Conservation (phyloP, 92 coral and sea anemone species). For the Bergia sp. region DNA sequence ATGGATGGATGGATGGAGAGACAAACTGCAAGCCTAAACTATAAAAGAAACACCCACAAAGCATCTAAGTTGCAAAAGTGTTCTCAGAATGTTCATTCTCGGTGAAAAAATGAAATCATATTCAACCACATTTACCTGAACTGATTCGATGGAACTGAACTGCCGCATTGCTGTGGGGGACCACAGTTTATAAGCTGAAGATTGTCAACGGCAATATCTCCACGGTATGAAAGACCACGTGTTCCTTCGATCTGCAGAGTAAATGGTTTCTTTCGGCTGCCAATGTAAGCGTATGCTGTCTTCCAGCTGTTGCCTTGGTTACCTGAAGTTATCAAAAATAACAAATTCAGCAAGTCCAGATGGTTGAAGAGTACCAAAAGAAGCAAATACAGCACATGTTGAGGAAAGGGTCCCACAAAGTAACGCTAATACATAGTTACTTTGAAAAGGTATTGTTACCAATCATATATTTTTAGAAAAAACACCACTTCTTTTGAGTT, state of each 20-base stretch:
- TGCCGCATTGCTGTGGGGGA: conserved; percentile 54
- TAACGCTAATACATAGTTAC: too few species aligned
- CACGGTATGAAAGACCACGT: conserved; percentile 79
- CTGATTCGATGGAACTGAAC: conserved; percentile 17
- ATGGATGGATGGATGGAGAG: too few species aligned
- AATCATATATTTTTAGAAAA: too few species aligned
- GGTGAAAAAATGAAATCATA: too few species aligned
- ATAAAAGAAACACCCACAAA: too few species aligned
- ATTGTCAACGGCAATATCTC: conserved; percentile 93
- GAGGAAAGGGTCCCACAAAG: too few species aligned
- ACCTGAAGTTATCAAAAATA: conserved; percentile 49
- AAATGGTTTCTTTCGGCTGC: conserved; percentile 78
- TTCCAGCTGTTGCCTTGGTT: conserved; percentile 90
- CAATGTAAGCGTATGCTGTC: conserved; percentile 67
- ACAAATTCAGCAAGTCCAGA: background rate
- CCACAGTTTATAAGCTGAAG: conserved; percentile 67
- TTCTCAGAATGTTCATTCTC: too few species aligned
- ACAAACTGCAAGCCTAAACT: too few species aligned
- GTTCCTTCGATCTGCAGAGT: conserved; percentile 81
- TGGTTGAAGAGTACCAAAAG: background rate
- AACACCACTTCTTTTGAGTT: too few species aligned
- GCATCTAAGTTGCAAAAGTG: too few species aligned
- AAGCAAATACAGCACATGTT: too few species aligned
- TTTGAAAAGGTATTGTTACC: too few species aligned
- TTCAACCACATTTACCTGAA: background rate